Conservation (phyloP, 2,888 invertebrate species). For the Crossocerus cetratus region DNA sequence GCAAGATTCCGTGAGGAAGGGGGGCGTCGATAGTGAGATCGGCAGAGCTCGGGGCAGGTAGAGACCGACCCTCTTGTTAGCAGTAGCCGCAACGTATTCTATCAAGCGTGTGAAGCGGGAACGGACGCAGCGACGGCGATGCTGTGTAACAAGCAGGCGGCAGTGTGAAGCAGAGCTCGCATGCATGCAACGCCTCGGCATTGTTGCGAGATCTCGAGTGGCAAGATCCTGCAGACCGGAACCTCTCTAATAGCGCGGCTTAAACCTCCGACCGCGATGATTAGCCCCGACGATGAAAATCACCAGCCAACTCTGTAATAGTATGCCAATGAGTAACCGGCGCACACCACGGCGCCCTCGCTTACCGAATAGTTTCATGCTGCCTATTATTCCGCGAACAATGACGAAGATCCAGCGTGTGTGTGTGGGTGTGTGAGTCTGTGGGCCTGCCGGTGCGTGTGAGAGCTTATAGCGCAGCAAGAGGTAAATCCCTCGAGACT, state of each 20-base stretch:
- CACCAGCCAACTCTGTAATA: background rate
- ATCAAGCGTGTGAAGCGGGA: constrained; percentile 3
- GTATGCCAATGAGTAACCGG: background rate
- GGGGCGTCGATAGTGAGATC: no score
- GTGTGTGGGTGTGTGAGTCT: no score
- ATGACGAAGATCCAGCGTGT: no score
- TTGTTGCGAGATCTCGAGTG: constrained; percentile 1
- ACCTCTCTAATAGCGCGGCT: background rate
- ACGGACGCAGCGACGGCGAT: background rate
- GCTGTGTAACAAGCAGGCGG: background rate
- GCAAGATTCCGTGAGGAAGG: background rate
- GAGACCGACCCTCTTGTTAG: constrained; percentile 3
- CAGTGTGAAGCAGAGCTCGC: background rate
- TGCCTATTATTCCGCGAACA: no score
- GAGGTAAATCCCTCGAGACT: no score
- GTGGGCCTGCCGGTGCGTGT: no score
- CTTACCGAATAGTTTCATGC: no score
- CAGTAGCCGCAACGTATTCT: constrained; percentile 1
- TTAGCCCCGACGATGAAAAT: background rate
- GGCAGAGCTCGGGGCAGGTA: background rate
- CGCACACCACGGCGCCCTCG: no score
- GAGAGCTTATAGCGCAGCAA: no score
- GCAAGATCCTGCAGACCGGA: background rate
- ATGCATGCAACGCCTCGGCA: background rate
- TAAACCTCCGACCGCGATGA: background rate